Conservation (phyloP, 2,113 vertebrate genomes). For the Crotalus tigris region DNA sequence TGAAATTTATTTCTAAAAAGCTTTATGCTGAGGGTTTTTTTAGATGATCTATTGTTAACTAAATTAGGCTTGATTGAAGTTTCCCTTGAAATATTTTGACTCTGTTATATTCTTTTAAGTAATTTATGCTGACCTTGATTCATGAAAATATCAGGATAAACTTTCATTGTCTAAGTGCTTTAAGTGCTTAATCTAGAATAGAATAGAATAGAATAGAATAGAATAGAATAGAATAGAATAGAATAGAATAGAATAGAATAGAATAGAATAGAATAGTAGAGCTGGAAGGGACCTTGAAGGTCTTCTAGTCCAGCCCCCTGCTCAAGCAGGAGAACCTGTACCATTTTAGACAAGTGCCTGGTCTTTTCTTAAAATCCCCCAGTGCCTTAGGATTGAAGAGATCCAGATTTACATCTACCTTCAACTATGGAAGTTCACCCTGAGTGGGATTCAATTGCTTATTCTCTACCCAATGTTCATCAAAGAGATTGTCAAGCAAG, state of each 20-base stretch:
- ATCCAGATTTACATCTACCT: not conserved
- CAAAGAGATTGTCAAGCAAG: not conserved
- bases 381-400: not conserved
- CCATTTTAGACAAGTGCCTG: no score
- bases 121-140: not conserved
- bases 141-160: not conserved
- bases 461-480: not conserved
- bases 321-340: no score
- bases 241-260: no score
- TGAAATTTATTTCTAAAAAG: not conserved
- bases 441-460: not conserved
- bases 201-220: no score
- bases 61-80: not conserved
- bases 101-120: not conserved
- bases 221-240: no score
- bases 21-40: not conserved
- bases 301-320: no score
- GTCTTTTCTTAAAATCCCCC: no score
- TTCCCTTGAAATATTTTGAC: not conserved
- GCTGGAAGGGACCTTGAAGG: no score
- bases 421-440: not conserved
- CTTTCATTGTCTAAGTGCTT: not conserved
- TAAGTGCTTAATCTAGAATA: not conserved
- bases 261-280: no score
- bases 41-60: not conserved